phyloP scores from a whole-genome alignment of 53 echinoderm and acorn worm genomes.

The Patiria pectinifera region DNA sequence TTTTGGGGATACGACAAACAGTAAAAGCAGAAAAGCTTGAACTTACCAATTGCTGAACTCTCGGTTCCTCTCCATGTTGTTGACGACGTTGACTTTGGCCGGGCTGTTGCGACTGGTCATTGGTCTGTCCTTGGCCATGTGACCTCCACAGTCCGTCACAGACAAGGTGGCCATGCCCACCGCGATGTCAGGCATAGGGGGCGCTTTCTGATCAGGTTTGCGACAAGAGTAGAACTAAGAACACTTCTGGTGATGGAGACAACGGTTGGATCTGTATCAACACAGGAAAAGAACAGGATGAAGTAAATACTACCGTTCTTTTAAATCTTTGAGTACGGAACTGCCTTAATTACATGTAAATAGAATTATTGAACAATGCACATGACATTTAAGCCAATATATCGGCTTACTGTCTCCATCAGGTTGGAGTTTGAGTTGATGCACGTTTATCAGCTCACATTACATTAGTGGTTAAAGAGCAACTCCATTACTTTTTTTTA shows the following conservation, averaged over 20 bases:
- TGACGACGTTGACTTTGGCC: conserved; percentile 85
- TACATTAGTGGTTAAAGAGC: no score
- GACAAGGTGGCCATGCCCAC: conserved; percentile 95
- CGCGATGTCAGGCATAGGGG: conserved; percentile 81
- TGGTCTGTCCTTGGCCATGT: conserved; percentile 87
- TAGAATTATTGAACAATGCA: no score
- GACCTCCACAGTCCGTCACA: conserved; percentile 95
- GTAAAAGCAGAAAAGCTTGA: neutral
- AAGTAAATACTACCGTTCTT: neutral
- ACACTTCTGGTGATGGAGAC: conserved; percentile 46
- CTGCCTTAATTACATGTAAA: no score
- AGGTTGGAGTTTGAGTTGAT: no score
- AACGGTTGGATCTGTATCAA: conserved; percentile 11
- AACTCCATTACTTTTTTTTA: no score
- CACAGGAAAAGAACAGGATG: neutral
- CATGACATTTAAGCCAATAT: no score
- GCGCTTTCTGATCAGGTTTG: neutral
- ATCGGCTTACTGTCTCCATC: no score
- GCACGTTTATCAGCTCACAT: no score
- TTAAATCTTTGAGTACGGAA: no score
- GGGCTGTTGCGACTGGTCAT: conserved; percentile 96
- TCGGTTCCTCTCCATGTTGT: conserved; percentile 73
- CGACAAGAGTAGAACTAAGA: conserved; percentile 28
- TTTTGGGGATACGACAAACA: no score
- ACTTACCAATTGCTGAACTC: conserved; percentile 94